Conservation (phyloP, 2,888 invertebrate species). For the Scelioninae gen. 1 region DNA sequence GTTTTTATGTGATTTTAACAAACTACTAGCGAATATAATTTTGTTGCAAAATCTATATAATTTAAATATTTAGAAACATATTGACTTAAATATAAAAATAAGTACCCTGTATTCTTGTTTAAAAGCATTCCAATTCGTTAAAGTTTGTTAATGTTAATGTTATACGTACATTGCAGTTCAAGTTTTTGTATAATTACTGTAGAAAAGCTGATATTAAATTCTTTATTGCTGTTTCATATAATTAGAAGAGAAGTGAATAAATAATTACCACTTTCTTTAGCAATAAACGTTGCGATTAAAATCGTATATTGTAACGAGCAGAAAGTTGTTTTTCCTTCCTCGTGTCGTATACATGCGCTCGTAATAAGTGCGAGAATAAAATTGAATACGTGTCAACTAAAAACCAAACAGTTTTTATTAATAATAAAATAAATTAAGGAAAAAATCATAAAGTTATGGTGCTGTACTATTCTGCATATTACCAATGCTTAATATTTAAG, state of each 20-base stretch:
- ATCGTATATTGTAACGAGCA: slow-evolving; percentile 63
- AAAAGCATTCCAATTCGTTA: slow-evolving; percentile 20
- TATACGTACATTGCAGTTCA: slow-evolving; percentile 19
- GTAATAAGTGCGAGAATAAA: not conserved
- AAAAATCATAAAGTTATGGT: too few species aligned
- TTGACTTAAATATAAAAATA: too few species aligned
- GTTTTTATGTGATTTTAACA: too few species aligned
- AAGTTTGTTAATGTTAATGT: slow-evolving; percentile 25
- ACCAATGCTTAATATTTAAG: slow-evolving; percentile 14
- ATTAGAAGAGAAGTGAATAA: slow-evolving; percentile 57
- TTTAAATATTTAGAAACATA: too few species aligned
- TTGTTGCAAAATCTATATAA: too few species aligned
- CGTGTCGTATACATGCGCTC: not conserved
- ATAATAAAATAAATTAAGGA: too few species aligned
- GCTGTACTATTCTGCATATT: not conserved
- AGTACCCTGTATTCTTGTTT: too few species aligned
- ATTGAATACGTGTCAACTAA: too few species aligned
- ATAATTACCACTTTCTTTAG: slow-evolving; percentile 65
- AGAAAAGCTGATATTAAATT: slow-evolving; percentile 64
- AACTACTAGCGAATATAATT: too few species aligned
- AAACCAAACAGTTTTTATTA: too few species aligned
- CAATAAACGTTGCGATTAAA: slow-evolving; percentile 63
- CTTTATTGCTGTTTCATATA: slow-evolving; percentile 55
- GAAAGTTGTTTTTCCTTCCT: slow-evolving; percentile 60
- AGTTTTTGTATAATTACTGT: slow-evolving; percentile 48